Conservation (phyloP, 2,797 vertebrate species). For the Octomys mimax region DNA sequence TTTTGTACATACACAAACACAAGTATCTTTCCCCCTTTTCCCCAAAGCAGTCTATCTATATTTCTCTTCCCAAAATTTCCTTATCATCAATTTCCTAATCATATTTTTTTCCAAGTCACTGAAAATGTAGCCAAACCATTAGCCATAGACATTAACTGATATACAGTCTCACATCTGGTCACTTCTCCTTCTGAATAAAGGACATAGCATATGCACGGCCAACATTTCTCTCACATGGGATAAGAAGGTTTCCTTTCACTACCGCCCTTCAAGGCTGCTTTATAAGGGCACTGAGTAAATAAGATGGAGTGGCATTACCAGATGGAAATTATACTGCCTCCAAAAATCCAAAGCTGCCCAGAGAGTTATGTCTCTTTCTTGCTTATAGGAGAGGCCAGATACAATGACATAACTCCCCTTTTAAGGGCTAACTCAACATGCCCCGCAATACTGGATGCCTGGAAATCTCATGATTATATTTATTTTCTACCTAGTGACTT, state of each 20-base stretch:
- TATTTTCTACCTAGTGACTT: not conserved
- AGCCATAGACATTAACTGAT: not conserved
- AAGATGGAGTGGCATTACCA: not conserved
- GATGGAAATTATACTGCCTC: not conserved
- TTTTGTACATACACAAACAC: not conserved
- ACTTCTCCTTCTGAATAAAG: constrained; percentile 13
- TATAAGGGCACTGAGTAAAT: not conserved
- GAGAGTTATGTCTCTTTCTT: not conserved
- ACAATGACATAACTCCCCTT: not conserved
- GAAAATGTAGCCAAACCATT: constrained; percentile 7
- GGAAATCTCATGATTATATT: constrained; percentile 15
- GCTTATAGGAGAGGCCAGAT: not conserved
- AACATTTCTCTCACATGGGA: not conserved
- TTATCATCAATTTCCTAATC: constrained; percentile 1
- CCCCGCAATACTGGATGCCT: not conserved
- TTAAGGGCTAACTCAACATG: not conserved
- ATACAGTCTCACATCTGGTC: not conserved
- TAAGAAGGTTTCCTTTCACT: not conserved
- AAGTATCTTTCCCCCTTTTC: not conserved
- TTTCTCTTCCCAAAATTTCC: not conserved
- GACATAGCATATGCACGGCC: not conserved
- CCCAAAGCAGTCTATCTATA: not conserved
- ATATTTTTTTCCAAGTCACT: not conserved
- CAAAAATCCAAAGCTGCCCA: not conserved
- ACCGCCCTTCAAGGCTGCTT: not conserved